Base-by-base conservation (phyloP, 2,113 vertebrate genomes). In the Zingel zingel region DNA sequence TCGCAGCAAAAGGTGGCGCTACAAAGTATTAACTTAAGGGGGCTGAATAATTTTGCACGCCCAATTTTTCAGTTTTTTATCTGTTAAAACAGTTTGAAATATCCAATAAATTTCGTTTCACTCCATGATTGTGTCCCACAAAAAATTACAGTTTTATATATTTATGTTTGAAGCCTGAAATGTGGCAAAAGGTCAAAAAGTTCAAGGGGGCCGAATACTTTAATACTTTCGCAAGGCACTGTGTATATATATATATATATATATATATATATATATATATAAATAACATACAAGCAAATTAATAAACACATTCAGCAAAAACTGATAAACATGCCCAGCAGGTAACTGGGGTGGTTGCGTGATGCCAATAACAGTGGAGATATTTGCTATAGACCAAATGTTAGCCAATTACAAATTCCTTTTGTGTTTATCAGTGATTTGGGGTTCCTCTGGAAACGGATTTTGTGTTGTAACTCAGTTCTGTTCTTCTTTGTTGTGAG, bases 321-420 rank as follows among this genome's bases (percentile, higher is more conserved):
- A 65, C 9, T 11, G 39, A 14, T 23, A 2, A 47, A 65, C n/a
- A 57, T 39, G 1, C 33, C 19, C 13, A 57, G 51, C n/a, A 23
- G 14, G 53, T 21, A 21, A 56, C 6, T 27, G 18, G 21, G 10
- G 9, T n/a, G 54, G 12, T 68, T 23, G 19, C 11, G 19, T 10
- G 18, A 51, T 36, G 25, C 27, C 2, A 9, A 21, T 23, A 71
- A 25, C 12, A 50, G 11, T 30, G 6, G 11, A 23, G 12, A 33
- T 50, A 51, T 50, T 23, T 33, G 43, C 27, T 68, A 4, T 18
- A 13, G 1, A 69, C 5, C n/a, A 25, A 18, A 25, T 1, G 14
- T 72, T 11, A 53, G 23, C 15, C 64, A 61, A 69, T 27, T 30
- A 21, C 69, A 63, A 53, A 80, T 71, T 70, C 59, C 45, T 68